Evolutionary conservation across 2,888 invertebrate species (phyloP).

Genomic region (Noctua pronuba): DNA sequence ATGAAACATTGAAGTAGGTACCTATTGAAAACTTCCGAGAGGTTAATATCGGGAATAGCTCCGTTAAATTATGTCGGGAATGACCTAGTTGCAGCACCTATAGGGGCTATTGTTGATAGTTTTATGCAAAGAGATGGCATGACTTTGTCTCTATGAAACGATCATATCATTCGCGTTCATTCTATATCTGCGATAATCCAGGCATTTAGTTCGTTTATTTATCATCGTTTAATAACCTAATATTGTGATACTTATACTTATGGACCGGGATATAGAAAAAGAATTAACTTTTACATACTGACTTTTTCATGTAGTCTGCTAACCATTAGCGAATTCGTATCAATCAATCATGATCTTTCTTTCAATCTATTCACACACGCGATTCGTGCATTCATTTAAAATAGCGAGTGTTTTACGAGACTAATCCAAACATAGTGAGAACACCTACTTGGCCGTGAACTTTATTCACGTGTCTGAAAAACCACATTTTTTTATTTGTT

Average conservation of each 20-base stretch:
- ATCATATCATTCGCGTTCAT: neutral
- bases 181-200: neutral
- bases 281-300: neutral
- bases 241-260: neutral
- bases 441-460: conserved; percentile 33
- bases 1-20: conserved; percentile 29
- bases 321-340: conserved; percentile 1
- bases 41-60: conserved; percentile 16
- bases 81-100: conserved; percentile 16
- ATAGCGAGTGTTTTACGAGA: neutral
- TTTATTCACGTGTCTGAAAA: conserved; percentile 27
- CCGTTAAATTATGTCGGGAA: conserved; percentile 13
- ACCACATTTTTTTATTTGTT: conserved; percentile 18
- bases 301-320: neutral
- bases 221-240: neutral
- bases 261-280: neutral
- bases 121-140: conserved; percentile 13
- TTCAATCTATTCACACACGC: conserved; percentile 35
- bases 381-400: conserved; percentile 33
- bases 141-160: conserved; percentile 13
- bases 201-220: neutral
- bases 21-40: conserved; percentile 28
- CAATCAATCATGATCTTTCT: conserved; percentile 22
- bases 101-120: conserved; percentile 1
- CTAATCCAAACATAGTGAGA: neutral